Evolutionary conservation across 2,113 vertebrate species (phyloP).

Genomic region (Vimba vimba): DNA sequence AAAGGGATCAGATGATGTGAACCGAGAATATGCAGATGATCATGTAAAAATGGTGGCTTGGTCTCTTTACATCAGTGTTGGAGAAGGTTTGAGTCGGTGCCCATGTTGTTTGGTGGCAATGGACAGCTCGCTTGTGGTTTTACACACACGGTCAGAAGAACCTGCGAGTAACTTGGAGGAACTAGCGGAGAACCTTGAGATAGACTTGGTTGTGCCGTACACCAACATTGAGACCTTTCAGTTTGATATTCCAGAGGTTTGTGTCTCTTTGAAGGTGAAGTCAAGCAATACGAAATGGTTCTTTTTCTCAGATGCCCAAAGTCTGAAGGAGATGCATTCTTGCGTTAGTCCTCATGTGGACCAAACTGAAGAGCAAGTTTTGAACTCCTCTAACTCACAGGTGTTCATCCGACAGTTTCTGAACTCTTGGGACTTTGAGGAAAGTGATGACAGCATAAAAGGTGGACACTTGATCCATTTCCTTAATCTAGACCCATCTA

Average conservation of each 20-base stretch:
- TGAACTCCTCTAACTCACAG: slow-evolving; percentile 70
- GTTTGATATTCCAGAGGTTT: slow-evolving; percentile 84
- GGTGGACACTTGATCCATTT: slow-evolving; percentile 85
- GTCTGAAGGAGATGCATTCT: slow-evolving; percentile 80
- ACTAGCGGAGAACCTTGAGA: slow-evolving; percentile 78
- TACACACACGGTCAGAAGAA: slow-evolving; percentile 76
- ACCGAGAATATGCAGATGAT: slow-evolving; percentile 34
- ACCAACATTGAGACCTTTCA: slow-evolving; percentile 77
- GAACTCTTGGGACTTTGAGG: slow-evolving; percentile 85
- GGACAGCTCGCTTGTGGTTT: slow-evolving; percentile 75
- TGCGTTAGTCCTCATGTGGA: slow-evolving; percentile 57
- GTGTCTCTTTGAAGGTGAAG: slow-evolving; percentile 79
- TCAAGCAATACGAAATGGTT: slow-evolving; percentile 73
- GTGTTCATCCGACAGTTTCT: slow-evolving; percentile 84
- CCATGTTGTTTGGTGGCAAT: slow-evolving; percentile 87
- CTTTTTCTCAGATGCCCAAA: slow-evolving; percentile 81
- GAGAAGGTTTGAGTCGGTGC: slow-evolving; percentile 79
- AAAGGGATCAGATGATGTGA: slow-evolving; percentile 62
- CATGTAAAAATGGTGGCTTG: slow-evolving; percentile 81
- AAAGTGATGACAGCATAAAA: slow-evolving; percentile 77
- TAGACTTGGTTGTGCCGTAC: slow-evolving; percentile 77
- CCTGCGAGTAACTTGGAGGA: slow-evolving; percentile 69
- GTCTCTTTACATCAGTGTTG: slow-evolving; percentile 85
- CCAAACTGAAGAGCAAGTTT: slow-evolving; percentile 63
- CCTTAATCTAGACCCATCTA: slow-evolving; percentile 60